Evolutionary conservation across 2,888 invertebrate genomes (phyloP), one percentile per base, ranked within the genome.

Genomic region (Pristionchus mayeri): DNA sequence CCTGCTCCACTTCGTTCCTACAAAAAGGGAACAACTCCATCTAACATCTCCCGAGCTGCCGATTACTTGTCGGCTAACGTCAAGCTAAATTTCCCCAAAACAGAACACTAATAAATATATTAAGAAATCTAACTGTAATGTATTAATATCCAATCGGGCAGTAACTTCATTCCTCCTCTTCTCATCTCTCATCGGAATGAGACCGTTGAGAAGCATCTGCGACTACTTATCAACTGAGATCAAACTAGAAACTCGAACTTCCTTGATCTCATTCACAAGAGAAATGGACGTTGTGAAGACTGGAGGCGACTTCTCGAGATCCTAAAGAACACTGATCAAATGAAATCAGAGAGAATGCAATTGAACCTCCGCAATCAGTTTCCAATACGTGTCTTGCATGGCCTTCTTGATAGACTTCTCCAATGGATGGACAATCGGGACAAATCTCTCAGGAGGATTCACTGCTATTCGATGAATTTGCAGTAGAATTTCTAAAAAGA

Each of bases 281-380:
- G 37, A n/a, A n/a, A 82, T 52, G 3, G 82, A 60, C 27, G 37
- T 57, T 24, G n/a, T 21, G n/a, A 30, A 52, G 2, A 44, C 60
- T 11, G 82, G 82, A 50, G 82, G 82, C 13, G 37, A 44, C 34
- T 63, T 82, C 2, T 48, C 48, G 44, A 82, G 18, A 63, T 82
- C 82, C 82, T 82, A 7, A n/a, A 82, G 13, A 52, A n/a, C 2
- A 37, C 37, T 18, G 1, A 75, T 18, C 3, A 75, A 40, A 18
- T 2, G 21, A 40, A 18, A 2, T 9, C 4, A 63, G 30, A 13
- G 11, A 21, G 9, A 34, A 63, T 34, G 13, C 21, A 37, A 37
- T 37, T 6, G 21, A 37, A 67, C 67, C 67, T 67, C 67, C 7
- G 67, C 34, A 3, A 67, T 16, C 18, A 67, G 11, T 37, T 67